These are phyloP conservation scores for Sitta europaea DNA, from an alignment of 2,113 vertebrate genomes.

Conservation along the genomic window DNA sequence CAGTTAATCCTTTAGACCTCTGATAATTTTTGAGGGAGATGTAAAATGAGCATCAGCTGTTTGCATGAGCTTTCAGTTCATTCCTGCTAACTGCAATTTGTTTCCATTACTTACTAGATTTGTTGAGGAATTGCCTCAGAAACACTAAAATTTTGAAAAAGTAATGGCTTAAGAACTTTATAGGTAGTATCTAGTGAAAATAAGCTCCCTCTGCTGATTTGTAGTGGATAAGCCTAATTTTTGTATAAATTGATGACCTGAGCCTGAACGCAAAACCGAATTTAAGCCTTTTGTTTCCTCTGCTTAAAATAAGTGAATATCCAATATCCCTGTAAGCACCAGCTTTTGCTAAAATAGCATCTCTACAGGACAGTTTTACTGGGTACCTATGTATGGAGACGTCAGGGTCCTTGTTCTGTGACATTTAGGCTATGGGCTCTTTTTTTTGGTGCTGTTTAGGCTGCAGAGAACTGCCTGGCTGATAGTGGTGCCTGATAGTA, in stretches of 20 bases:
- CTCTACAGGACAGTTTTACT: not conserved
- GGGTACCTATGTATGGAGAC: rapidly evolving
- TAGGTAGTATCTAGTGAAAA: not conserved
- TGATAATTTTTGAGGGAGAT: not conserved
- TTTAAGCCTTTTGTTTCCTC: not conserved
- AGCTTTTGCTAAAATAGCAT: not conserved
- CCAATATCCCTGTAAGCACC: not conserved
- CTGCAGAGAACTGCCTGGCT: not conserved
- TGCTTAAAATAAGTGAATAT: not conserved
- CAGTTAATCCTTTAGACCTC: not conserved
- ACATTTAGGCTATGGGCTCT: not conserved
- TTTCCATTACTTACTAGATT: not conserved
- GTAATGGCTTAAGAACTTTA: not conserved
- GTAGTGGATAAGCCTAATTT: not conserved
- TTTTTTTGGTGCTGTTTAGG: not conserved
- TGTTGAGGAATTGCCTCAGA: not conserved
- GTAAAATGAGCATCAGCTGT: not conserved
- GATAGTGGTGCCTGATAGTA: not conserved
- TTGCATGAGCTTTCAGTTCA: not conserved
- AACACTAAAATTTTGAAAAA: not conserved
- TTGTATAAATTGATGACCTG: not conserved
- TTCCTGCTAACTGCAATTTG: not conserved
- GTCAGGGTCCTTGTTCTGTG: not conserved
- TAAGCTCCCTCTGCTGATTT: not conserved
- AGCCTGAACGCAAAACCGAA: not conserved